phyloP scores from a whole-genome alignment of 2,888 invertebrate species.

The Miltochrista miniata region DNA sequence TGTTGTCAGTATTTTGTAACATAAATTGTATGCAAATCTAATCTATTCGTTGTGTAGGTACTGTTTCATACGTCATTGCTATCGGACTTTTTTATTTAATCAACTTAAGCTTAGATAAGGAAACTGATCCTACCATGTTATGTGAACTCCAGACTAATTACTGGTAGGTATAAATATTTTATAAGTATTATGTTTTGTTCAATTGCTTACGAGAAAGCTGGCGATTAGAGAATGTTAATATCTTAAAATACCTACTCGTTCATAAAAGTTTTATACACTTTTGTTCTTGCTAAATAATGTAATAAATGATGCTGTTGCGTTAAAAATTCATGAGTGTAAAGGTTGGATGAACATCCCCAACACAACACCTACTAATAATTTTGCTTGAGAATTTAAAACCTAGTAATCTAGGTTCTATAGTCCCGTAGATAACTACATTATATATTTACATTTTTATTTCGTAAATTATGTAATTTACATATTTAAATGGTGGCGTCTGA shows the following conservation, averaged over 20 bases:
- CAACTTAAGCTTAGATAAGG: conserved; percentile 2
- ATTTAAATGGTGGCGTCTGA: conserved; percentile 15
- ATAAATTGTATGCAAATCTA: conserved; percentile 5
- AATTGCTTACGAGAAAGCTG: neutral
- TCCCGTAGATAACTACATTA: neutral
- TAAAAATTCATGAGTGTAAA: no score
- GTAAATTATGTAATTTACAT: conserved; percentile 24
- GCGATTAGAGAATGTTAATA: neutral
- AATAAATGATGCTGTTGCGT: no score
- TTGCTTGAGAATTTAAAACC: no score
- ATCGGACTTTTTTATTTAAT: conserved; percentile 2
- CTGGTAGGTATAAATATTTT: neutral
- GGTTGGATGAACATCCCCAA: no score
- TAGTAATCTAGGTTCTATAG: no score
- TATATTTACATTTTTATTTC: neutral
- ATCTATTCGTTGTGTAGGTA: conserved; percentile 1
- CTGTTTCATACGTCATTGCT: neutral
- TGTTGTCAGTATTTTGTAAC: neutral
- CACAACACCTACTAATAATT: no score
- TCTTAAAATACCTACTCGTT: neutral
- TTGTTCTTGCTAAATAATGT: neutral
- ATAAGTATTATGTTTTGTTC: neutral
- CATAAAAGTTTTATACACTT: neutral
- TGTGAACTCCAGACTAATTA: neutral
- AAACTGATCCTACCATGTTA: neutral